These are phyloP conservation scores for Arbacia lixula DNA, from an alignment of 53 echinoderm and acorn worm genomes.

Conservation along the genomic window DNA sequence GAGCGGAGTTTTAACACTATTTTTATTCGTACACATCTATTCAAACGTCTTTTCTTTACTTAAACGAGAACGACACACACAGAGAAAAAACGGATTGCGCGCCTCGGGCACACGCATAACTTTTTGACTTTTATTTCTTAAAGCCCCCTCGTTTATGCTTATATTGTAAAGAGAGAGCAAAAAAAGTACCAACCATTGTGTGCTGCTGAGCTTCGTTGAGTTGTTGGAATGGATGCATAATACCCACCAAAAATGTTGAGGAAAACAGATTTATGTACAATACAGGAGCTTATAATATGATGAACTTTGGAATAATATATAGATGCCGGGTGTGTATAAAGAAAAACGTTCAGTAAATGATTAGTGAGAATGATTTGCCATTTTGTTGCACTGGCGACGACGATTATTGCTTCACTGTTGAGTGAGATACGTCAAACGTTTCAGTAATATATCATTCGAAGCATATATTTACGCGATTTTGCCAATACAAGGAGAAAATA, in stretches of 20 bases:
- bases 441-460: no score
- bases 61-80: neutral
- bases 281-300: no score
- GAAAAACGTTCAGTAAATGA: no score
- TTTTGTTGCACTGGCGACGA: no score
- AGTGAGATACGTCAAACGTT: no score
- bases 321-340: no score
- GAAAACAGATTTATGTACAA: slow-evolving; percentile 28
- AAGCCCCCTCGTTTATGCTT: slow-evolving; percentile 1
- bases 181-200: slow-evolving; percentile 29
- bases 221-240: no score
- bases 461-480: no score
- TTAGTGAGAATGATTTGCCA: no score
- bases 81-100: slow-evolving; percentile 20
- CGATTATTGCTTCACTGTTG: no score
- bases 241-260: slow-evolving; percentile 34
- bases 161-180: slow-evolving; percentile 26
- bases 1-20: slow-evolving; percentile 1
- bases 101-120: slow-evolving; percentile 31
- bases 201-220: neutral
- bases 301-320: no score
- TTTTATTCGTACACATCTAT: neutral
- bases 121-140: slow-evolving; percentile 39
- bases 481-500: no score
- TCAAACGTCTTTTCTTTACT: neutral